These are phyloP conservation scores for Phylloscopus trochilus DNA, from an alignment of 2,113 vertebrate genomes.

Conservation along the genomic window DNA sequence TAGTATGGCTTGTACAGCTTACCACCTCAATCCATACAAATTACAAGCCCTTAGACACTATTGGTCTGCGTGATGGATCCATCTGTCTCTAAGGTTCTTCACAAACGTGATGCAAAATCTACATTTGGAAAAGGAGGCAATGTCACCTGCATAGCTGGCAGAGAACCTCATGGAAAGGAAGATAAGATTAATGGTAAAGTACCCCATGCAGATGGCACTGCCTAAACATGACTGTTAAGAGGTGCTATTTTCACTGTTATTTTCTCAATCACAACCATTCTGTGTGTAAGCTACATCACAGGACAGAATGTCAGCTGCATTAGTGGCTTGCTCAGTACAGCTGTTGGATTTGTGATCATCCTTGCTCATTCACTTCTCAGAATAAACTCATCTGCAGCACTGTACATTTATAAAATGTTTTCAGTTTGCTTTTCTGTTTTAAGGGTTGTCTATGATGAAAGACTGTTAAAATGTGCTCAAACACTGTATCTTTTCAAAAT, in stretches of 20 bases:
- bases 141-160: not conserved
- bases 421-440: not conserved
- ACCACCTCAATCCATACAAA: not conserved
- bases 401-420: not conserved
- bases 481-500: not conserved
- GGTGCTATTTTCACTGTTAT: not conserved
- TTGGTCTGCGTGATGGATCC: not conserved
- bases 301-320: not conserved
- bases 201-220: not conserved
- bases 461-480: not conserved
- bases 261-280: not conserved
- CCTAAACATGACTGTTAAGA: not conserved
- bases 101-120: not conserved
- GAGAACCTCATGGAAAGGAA: not conserved
- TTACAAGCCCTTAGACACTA: not conserved
- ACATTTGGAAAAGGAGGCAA: not conserved
- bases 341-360: not conserved
- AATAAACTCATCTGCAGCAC: not conserved
- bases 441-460: not conserved
- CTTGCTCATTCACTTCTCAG: not conserved
- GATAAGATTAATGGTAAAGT: not conserved
- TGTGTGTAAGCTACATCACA: not conserved
- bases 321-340: not conserved
- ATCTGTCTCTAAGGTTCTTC: not conserved
- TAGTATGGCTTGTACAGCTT: not conserved